Evolutionary conservation across 2,888 invertebrate genomes (phyloP).

Genomic region (Deilephila porcellus): DNA sequence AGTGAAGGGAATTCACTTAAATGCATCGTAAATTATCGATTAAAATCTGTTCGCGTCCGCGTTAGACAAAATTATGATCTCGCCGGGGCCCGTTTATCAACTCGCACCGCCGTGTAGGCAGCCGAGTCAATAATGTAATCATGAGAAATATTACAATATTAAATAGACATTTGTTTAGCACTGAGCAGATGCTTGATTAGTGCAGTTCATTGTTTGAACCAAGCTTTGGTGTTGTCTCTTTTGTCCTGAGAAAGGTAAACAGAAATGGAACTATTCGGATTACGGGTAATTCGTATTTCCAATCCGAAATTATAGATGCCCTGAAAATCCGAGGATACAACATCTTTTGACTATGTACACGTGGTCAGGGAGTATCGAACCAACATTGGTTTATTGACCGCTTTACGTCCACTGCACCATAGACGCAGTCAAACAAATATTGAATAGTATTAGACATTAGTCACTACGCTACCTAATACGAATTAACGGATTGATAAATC

Average conservation of each 20-base stretch:
- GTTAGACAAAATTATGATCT: conserved; percentile 55
- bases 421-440: too few species aligned
- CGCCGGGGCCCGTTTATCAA: conserved; percentile 48
- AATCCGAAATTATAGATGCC: too few species aligned
- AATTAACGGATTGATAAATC: too few species aligned
- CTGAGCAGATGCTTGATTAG: not conserved
- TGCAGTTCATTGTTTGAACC: not conserved
- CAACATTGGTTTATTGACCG: too few species aligned
- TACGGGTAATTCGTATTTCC: too few species aligned
- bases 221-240: not conserved
- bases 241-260: not conserved
- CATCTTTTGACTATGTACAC: too few species aligned
- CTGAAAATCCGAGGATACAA: too few species aligned
- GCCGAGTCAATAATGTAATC: conserved; percentile 28
- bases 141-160: not conserved
- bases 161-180: not conserved
- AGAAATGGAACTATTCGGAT: too few species aligned
- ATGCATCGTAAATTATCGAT: conserved; percentile 62
- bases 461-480: too few species aligned
- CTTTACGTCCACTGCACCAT: too few species aligned
- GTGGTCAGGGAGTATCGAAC: too few species aligned
- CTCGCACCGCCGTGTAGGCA: conserved; percentile 35
- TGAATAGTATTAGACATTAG: too few species aligned
- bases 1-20: conserved; percentile 57
- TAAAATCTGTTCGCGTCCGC: conserved; percentile 57